phyloP scores from a whole-genome alignment of 2,797 vertebrate species.

The Micropoecilia bifurca region DNA sequence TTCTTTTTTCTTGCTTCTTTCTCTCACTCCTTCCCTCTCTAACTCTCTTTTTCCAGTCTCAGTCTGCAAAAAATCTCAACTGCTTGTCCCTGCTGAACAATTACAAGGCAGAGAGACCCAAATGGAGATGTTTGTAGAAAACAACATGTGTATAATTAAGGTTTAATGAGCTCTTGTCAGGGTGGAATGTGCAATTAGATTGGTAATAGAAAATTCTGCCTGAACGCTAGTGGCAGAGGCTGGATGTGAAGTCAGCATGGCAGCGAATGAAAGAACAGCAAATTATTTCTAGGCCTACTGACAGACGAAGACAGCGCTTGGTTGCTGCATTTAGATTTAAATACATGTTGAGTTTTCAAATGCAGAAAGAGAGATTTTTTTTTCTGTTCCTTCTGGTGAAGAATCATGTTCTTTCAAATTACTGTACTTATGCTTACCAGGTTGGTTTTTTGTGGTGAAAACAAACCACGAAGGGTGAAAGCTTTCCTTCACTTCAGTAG shows the following conservation, averaged over 20 bases:
- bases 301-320: constrained; percentile 61
- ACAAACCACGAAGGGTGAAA: constrained; percentile 25
- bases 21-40: constrained; percentile 16
- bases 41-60: constrained; percentile 50
- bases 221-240: constrained; percentile 83
- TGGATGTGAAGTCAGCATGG: constrained; percentile 73
- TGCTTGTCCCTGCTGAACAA: constrained; percentile 89
- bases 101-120: constrained; percentile 93
- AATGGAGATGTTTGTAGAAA: constrained; percentile 99
- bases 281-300: constrained; percentile 72
- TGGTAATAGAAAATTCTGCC: constrained; percentile 84
- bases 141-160: constrained; percentile 99
- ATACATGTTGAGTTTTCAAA: constrained; percentile 65
- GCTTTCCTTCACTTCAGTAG: constrained; percentile 20
- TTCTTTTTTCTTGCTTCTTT: constrained; percentile 20
- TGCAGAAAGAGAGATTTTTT: constrained; percentile 35
- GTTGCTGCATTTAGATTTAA: constrained; percentile 77
- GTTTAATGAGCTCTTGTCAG: constrained; percentile 99
- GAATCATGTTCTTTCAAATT: constrained; percentile 61
- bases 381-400: constrained; percentile 30
- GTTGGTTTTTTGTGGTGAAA: constrained; percentile 36
- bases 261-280: constrained; percentile 71
- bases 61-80: constrained; percentile 79
- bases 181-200: constrained; percentile 99
- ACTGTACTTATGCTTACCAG: constrained; percentile 54